Percentiles rank a stretch among this genome's conserved stretches.
phyloP scores from a whole-genome alignment of 2,888 invertebrate genomes.

The Caenorhabditis becei region DNA sequence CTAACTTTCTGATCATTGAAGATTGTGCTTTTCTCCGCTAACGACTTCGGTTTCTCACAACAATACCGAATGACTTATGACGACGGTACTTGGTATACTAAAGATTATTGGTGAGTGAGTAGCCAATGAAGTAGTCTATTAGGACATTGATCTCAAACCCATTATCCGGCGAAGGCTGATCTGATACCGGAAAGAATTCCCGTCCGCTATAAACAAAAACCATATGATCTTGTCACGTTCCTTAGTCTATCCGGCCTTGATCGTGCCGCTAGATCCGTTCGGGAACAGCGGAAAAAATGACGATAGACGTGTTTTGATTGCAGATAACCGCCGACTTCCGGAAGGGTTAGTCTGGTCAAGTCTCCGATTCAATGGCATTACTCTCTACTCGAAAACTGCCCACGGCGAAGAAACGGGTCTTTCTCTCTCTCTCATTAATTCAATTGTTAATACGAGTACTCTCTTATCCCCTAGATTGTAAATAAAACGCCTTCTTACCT shows the following conservation, averaged over 20 bases:
- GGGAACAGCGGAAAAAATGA: constrained; percentile 12
- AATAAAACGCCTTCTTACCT: constrained; percentile 60
- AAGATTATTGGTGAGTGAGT: constrained; percentile 48
- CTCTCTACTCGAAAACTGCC: not conserved
- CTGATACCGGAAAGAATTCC: not conserved
- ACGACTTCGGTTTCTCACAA: constrained; percentile 54
- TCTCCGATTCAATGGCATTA: not conserved
- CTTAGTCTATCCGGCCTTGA: constrained; percentile 20
- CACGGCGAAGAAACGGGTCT: not conserved
- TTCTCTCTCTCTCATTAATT: not conserved
- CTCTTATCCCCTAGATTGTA: too few relatives aligned
- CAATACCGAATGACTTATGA: constrained; percentile 34
- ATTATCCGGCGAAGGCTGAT: not conserved
- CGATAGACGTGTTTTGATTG: constrained; percentile 1
- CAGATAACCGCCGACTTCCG: constrained; percentile 1
- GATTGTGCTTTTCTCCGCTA: constrained; percentile 58
- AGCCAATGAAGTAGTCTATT: not conserved
- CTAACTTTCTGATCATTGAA: constrained; percentile 24
- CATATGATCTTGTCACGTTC: constrained; percentile 24
- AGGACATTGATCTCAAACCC: constrained; percentile 5
- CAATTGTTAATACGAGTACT: not conserved
- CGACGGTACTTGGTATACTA: constrained; percentile 17
- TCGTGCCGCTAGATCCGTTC: constrained; percentile 15
- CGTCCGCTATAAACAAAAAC: constrained; percentile 12
- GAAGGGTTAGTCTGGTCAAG: not conserved